Evolutionary conservation across 2,888 invertebrate genomes (phyloP).

Genomic region (Phania funesta): DNA sequence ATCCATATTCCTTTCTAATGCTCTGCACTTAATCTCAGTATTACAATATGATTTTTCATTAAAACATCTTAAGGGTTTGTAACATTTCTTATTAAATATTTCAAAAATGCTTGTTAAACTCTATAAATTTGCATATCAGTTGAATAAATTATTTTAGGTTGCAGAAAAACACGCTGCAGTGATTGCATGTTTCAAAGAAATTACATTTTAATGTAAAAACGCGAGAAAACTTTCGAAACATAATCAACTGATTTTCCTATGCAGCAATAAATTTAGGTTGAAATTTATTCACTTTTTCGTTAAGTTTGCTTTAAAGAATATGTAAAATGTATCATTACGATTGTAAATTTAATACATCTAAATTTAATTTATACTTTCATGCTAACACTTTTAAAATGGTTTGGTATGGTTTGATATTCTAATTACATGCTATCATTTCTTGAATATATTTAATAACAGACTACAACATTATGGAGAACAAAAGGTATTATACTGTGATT

Average conservation of each 20-base stretch:
- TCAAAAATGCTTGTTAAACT: too few relatives aligned
- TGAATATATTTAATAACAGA: conserved; percentile 70
- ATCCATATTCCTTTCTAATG: too few relatives aligned
- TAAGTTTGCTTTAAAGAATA: neutral
- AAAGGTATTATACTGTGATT: conserved; percentile 81
- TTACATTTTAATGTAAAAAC: conserved; percentile 12
- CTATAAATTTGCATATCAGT: conserved; percentile 4
- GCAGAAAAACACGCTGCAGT: neutral
- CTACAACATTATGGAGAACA: conserved; percentile 79
- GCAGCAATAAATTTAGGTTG: conserved; percentile 14
- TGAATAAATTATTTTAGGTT: neutral
- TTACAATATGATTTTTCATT: too few relatives aligned
- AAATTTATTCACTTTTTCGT: neutral
- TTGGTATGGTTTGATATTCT: conserved; percentile 22
- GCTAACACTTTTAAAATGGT: conserved; percentile 54
- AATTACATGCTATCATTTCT: conserved; percentile 16
- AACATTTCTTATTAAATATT: too few relatives aligned
- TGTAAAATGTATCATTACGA: conserved; percentile 8
- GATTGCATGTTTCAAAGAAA: conserved; percentile 52
- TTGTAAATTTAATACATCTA: conserved; percentile 11
- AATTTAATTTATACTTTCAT: conserved; percentile 60
- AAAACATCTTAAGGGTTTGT: too few relatives aligned
- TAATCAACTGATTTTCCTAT: neutral
- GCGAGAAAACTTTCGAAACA: conserved; percentile 23
- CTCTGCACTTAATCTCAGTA: too few relatives aligned